Percentiles rank a stretch among this genome's conserved stretches.
Conservation (phyloP, 2,888 invertebrate genomes). For the Pyrgus malvae region DNA sequence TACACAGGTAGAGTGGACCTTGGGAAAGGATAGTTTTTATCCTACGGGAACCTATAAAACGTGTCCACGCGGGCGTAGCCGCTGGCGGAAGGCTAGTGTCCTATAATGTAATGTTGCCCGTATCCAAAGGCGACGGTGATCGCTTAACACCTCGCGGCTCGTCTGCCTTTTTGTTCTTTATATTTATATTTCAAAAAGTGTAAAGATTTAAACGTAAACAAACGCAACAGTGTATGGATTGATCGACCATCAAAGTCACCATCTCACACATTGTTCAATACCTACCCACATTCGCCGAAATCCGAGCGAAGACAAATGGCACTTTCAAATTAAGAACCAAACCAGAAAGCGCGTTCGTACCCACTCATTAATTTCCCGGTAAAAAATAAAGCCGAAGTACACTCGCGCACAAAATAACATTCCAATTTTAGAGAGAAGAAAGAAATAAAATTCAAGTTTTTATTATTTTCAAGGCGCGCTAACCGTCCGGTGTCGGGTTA, state of each 20-base stretch:
- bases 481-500: conserved; percentile 35
- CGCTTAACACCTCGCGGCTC: no score
- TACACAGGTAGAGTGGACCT: no score
- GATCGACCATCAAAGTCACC: neutral
- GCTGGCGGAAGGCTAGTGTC: no score
- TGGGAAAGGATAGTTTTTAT: no score
- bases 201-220: no score
- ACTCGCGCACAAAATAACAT: conserved; percentile 28
- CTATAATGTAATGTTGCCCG: no score
- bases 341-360: conserved; percentile 16
- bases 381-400: conserved; percentile 15
- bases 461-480: conserved; percentile 28
- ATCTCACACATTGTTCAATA: neutral
- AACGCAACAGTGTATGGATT: no score
- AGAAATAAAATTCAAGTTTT: conserved; percentile 27
- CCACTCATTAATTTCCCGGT: conserved; percentile 25
- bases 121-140: no score
- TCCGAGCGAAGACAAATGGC: conserved; percentile 18
- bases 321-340: conserved; percentile 24
- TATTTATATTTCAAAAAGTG: no score
- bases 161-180: no score
- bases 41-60: no score
- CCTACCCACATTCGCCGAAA: neutral
- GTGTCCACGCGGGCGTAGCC: no score
- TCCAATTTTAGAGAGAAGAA: conserved; percentile 27